Percentiles rank a stretch among this genome's conserved stretches.
These are phyloP conservation scores for Cyclargus thomasi DNA, from an alignment of 1,140 invertebrate species.

Conservation along the genomic window DNA sequence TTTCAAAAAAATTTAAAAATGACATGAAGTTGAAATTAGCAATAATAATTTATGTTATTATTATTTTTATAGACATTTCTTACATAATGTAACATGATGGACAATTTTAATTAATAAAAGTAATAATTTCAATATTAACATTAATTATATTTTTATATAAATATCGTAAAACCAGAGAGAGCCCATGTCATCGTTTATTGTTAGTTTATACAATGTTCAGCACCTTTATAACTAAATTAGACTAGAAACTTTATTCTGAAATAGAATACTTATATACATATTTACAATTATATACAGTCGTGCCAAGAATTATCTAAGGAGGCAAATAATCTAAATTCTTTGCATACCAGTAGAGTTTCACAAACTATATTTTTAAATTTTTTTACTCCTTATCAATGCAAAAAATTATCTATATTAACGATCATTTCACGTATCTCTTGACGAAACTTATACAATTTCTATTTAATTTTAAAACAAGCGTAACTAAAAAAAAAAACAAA, in stretches of 20 bases:
- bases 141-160: background rate
- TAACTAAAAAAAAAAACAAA: too few relatives aligned
- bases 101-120: background rate
- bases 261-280: conserved; percentile 57
- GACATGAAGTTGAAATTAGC: background rate
- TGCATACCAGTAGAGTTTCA: too few relatives aligned
- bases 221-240: conserved; percentile 72
- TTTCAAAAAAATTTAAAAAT: background rate
- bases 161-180: background rate
- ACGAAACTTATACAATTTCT: too few relatives aligned
- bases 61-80: background rate
- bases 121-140: background rate
- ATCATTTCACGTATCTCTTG: too few relatives aligned
- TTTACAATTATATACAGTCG: conserved; percentile 57
- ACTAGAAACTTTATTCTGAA: conserved; percentile 62
- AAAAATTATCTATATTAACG: too few relatives aligned
- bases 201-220: conserved; percentile 58
- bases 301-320: conserved; percentile 8
- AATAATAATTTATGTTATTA: background rate
- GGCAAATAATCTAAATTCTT: conserved; percentile 7
- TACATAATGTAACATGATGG: background rate
- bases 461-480: too few relatives aligned
- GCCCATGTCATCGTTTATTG: conserved; percentile 8
- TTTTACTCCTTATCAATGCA: too few relatives aligned
- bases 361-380: too few relatives aligned